These are phyloP conservation scores for Pteropus rufus DNA, from an alignment of 2,797 vertebrate genomes.

Conservation along the genomic window DNA sequence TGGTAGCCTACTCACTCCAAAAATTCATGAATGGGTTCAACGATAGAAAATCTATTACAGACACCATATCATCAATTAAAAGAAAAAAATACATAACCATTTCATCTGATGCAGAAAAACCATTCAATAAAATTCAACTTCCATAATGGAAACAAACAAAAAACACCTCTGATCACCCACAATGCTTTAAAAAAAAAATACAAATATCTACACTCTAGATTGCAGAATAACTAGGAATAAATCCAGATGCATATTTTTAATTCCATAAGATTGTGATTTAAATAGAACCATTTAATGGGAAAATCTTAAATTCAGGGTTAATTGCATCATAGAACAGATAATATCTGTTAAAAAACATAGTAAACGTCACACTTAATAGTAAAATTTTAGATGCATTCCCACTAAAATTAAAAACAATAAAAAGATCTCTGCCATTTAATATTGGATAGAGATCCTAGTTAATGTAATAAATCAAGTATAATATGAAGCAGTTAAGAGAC, in stretches of 20 bases:
- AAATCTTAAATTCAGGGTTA: background rate
- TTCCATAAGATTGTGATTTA: background rate
- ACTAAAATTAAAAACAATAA: constrained; percentile 8
- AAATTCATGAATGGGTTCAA: background rate
- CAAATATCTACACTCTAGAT: background rate
- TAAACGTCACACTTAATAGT: background rate
- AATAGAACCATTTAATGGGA: background rate
- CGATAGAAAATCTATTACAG: background rate
- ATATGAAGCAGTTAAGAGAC: background rate
- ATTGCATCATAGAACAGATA: background rate
- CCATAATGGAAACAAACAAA: background rate
- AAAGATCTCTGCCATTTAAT: background rate
- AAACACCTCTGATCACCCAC: background rate
- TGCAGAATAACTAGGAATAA: background rate
- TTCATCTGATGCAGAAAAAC: background rate
- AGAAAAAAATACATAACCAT: background rate
- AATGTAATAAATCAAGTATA: background rate
- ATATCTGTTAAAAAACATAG: background rate
- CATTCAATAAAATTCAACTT: background rate
- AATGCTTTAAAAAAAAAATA: constrained; percentile 16
- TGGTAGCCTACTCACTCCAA: background rate
- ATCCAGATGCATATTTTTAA: background rate
- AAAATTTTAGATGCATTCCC: background rate
- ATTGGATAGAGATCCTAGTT: background rate
- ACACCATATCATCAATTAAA: background rate